A percentile compares a stretch with the other conserved stretches of the same genome.
Conservation (phyloP, 2,888 invertebrate genomes). For the Philonicus albiceps region DNA sequence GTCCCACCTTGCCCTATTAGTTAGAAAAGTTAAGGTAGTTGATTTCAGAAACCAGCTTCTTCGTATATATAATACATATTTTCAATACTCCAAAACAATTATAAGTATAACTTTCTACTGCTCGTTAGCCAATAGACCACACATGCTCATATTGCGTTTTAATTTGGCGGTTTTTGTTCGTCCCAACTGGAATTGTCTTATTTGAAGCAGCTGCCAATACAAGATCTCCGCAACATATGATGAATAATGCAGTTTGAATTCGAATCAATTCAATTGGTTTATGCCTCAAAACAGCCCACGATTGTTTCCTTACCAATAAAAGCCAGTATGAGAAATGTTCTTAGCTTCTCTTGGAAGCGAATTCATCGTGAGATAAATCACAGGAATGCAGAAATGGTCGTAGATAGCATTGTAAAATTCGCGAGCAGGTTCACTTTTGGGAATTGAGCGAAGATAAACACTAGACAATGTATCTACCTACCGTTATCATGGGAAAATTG, state of each 20-base stretch:
- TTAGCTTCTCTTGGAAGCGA: not conserved
- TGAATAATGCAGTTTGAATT: not conserved
- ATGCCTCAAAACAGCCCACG: not conserved
- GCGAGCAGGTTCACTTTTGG: not conserved
- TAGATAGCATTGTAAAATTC: not conserved
- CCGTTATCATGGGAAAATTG: slow-evolving; percentile 19
- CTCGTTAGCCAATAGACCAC: not conserved
- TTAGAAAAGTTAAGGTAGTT: no score
- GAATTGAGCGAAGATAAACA: not conserved
- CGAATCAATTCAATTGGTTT: not conserved
- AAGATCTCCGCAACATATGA: not conserved
- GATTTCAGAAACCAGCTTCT: no score
- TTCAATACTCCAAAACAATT: no score
- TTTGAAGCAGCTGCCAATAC: not conserved
- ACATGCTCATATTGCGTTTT: not conserved
- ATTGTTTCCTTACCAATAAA: not conserved
- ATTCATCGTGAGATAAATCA: not conserved
- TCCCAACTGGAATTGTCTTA: not conserved
- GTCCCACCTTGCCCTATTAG: no score
- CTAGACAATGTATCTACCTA: not conserved
- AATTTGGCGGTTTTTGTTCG: not conserved
- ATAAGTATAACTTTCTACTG: not conserved
- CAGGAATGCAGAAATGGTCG: not conserved
- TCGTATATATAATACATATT: no score
- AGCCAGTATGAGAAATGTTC: not conserved